phyloP scores from a whole-genome alignment of 2,113 vertebrate genomes.

The Gracilinanus agilis region DNA sequence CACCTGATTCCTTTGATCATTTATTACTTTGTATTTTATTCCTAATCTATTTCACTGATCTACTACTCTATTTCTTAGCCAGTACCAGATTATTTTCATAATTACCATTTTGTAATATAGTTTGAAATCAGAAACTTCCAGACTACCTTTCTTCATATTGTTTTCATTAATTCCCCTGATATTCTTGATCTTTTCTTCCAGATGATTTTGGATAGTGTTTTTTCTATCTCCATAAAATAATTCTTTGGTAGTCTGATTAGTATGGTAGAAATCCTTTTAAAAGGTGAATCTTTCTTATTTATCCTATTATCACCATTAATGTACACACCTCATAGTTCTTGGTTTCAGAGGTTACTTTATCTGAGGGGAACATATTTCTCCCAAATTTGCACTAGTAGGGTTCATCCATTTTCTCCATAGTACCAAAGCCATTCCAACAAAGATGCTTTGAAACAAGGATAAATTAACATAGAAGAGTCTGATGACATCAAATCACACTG shows the following conservation, averaged over 20 bases:
- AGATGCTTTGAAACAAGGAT: not conserved
- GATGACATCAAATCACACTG: not conserved
- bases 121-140: not conserved
- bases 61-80: not conserved
- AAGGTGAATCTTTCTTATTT: not conserved
- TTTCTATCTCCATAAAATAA: not conserved
- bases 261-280: not conserved
- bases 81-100: not conserved
- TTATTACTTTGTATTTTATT: not conserved
- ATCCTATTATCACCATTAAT: not conserved
- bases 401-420: not conserved
- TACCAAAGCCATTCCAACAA: not conserved
- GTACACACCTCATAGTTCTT: not conserved
- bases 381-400: too few species aligned
- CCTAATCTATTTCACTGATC: not conserved
- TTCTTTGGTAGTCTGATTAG: not conserved
- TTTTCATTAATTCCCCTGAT: not conserved
- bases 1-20: not conserved
- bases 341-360: not conserved
- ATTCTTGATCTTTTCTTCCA: not conserved
- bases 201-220: not conserved
- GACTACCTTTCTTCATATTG: not conserved
- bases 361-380: not conserved
- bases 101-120: not conserved
- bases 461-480: not conserved